Base-by-base conservation (phyloP, 2,888 invertebrate species). In the Syrista parreyssii region DNA sequence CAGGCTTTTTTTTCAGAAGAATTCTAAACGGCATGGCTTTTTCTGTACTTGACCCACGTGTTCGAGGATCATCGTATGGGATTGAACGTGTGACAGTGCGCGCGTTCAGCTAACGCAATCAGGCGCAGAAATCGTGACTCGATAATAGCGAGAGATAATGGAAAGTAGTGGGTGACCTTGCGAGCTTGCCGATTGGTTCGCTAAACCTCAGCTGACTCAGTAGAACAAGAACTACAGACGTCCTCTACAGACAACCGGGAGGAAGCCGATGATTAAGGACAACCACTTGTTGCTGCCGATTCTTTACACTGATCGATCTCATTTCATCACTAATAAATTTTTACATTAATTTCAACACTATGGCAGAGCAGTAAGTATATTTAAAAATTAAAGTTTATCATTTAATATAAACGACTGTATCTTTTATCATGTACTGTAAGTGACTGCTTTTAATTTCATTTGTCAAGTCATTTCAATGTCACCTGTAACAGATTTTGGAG, bases 101-200 rank as follows among this genome's bases (percentile, higher is more conserved):
- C 40, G 23, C 9, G 23, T 2, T 55, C 40, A 55, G 40, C 23
- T 23, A 1, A 55, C 40, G 40, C 69, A 78, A 75, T 78, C 73
- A 76, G 76, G 31, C 76, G 36, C 31, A 72, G 6, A 34, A 76
- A 55, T 75, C 80, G 79, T 78, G 82, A 81, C 78, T 80, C 77
- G 76, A 73, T 79, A 80, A 74, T 73, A 78, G 79, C 77, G 74
- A 77, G 75, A 76, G 76, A 79, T 80, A 82, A 81, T 80, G 80
- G 79, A 77, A 80, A 81, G 81, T 55, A 68, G 69, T 73, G 73
- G 75, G 34, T 75, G 80, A 78, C 80, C 79, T 81, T 78, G 82
- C 80, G 77, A 72, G 81, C 73, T n/a, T 76, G 76, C 81, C 80
- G 86, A 88, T 88, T 88, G 88, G 88, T 82, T 83, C 78, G 76